Base-by-base conservation (phyloP, 2,113 vertebrate genomes). In the Melanerpes aurifrons region DNA sequence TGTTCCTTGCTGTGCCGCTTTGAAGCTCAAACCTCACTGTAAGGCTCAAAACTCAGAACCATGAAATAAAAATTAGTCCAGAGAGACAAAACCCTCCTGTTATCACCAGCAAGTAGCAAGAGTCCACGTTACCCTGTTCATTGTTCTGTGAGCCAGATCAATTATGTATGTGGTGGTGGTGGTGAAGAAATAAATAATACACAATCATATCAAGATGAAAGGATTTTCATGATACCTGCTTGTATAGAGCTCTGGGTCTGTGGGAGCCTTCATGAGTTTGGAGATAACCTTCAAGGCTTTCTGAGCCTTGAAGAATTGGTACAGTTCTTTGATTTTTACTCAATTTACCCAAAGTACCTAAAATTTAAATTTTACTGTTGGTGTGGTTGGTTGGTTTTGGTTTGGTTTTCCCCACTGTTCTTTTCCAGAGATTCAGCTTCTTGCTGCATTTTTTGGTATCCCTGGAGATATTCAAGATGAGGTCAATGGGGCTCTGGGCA, bases 31-130 rank as follows among this genome's bases (percentile, higher is more conserved):
- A 84, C 66, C 37, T 96, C 72, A 12, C 76, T 59, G 58, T 53
- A 73, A 83, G 32, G 47, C 67, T 82, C 82, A 80, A 92, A 96
- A 72, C 37, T 75, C 70, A 72, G 35, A 79, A 64, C 67, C 43
- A 81, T 79, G n/a, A 89, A 78, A 89, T 80, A 90, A 87, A 93
- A 89, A 82, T 87, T 63, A 87, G 37, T 72, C 91, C 70, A 45
- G 25, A 66, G 82, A 64, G 53, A 74, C 20, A 62, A 87, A 94
- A 58, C 37, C 54, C 28, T 83, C 48, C 31, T 62, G 7, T 70
- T 63, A 53, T 48, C 32, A 29, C 61, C 32, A 68, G 45, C 28
- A 68, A 80, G 72, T 37, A 83, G 61, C 53, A 40, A 43, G 16
- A 77, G 57, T 28, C 59, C 4, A 0, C 47, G 29, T 79, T 92